Evolutionary conservation across 1,140 invertebrate species (phyloP), one percentile per base, ranked within the genome.

Genomic region (Orchesella cincta): DNA sequence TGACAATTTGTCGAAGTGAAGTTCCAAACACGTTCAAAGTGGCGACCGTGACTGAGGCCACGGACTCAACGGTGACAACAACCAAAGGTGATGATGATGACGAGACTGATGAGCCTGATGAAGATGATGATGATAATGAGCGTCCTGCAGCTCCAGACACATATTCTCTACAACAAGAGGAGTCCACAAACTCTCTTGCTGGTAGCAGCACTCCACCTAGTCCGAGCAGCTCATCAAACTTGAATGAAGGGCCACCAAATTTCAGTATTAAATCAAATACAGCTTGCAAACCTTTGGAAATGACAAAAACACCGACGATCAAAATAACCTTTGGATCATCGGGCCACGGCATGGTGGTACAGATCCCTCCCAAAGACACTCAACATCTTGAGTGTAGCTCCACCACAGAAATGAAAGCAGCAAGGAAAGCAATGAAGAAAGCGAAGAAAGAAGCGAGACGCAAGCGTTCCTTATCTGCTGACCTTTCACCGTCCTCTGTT

Each of bases 341-440:
- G 8, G 80, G 80, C 20, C 79, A 81, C 26, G 77, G 80, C 8
- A 67, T 79, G 33, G 76, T 79, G 0, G 54, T 81, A n/a, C 46
- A 81, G 72, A 81, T 81, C 8, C 80, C 80, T 20, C 76, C 80
- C 5, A 79, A 78, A 54, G 52, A 23, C 0, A 79, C 76, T 5
- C 46, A 79, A 62, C 75, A 79, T 33, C 62, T 78, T 35, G 34
- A 29, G 16, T 3, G 14, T 16, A 39, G 20, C 1, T 64, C 77
- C n/a, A 62, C 33, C 23, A 35, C 72, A 51, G 71, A 51, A 70
- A 34, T 73, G 12, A 78, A 76, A 73, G 80, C 80, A 18, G 70
- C 46, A 0, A 73, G 80, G 0, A 79, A 78, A 73, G 80, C 80
- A 8, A 74, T 78, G 75, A 81, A 81, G 34, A 77, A 80, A 75